Percentiles rank a stretch among this genome's conserved stretches.
Evolutionary conservation across 2,888 invertebrate genomes (phyloP).

Genomic region (Pheosia tremula): DNA sequence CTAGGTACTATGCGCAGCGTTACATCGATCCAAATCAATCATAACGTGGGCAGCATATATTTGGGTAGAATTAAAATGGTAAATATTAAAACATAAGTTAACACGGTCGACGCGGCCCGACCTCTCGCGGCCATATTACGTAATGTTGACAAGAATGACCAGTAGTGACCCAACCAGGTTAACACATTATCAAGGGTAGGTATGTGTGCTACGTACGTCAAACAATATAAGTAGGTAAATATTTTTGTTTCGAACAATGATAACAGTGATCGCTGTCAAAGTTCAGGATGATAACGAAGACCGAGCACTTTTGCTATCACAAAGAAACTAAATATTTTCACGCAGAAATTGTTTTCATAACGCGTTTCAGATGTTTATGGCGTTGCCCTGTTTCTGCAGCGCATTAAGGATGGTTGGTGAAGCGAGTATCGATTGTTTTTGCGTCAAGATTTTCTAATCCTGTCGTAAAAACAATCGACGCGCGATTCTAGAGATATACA

Average conservation of each 20-base stretch:
- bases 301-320: conserved; percentile 55
- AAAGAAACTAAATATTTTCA: conserved; percentile 32
- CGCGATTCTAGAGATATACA: too few relatives aligned
- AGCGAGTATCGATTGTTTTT: too few relatives aligned
- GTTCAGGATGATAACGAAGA: conserved; percentile 60
- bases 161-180: conserved; percentile 48
- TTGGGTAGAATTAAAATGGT: neutral
- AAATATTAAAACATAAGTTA: neutral
- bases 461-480: too few relatives aligned
- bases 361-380: too few relatives aligned
- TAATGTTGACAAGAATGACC: conserved; percentile 37
- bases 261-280: conserved; percentile 58
- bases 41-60: too few relatives aligned
- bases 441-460: too few relatives aligned
- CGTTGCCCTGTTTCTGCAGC: too few relatives aligned
- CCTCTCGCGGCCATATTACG: conserved; percentile 36
- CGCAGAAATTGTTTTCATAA: too few relatives aligned
- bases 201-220: conserved; percentile 41
- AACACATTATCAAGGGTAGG: conserved; percentile 45
- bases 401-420: too few relatives aligned
- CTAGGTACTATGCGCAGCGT: too few relatives aligned
- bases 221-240: conserved; percentile 50
- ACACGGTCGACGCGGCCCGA: neutral
- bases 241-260: conserved; percentile 64
- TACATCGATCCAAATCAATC: too few relatives aligned